Evolutionary conservation across 2,888 invertebrate genomes (phyloP).

Genomic region (Aphrophora alni): DNA sequence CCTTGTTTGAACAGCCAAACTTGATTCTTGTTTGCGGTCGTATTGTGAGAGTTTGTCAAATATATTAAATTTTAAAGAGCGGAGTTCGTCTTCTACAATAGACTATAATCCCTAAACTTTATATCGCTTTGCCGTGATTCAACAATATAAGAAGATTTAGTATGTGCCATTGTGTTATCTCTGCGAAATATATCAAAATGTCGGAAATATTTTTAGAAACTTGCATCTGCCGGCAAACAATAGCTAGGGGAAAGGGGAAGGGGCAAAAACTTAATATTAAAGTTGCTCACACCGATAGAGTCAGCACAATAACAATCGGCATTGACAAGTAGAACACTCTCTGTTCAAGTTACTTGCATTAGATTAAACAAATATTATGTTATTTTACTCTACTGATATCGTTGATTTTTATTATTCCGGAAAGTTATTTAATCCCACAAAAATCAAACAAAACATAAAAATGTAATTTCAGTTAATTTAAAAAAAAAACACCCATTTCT

Average conservation of each 20-base stretch:
- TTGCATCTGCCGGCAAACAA: conserved; percentile 4
- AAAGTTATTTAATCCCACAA: too few relatives aligned
- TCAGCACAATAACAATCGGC: not conserved
- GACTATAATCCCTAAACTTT: conserved; percentile 5
- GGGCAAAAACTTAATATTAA: not conserved
- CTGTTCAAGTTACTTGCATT: not conserved
- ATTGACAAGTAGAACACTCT: not conserved
- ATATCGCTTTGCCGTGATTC: not conserved
- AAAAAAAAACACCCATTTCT: too few relatives aligned
- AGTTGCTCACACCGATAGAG: not conserved
- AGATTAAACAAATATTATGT: too few relatives aligned
- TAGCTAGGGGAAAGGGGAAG: not conserved
- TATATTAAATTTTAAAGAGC: conserved; percentile 9
- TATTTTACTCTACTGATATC: too few relatives aligned
- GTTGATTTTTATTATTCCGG: too few relatives aligned
- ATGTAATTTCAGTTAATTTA: too few relatives aligned
- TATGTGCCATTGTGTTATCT: not conserved
- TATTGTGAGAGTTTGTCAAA: conserved; percentile 9
- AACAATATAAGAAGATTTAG: not conserved
- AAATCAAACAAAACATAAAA: too few relatives aligned
- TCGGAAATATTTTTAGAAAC: conserved; percentile 6
- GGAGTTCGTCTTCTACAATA: not conserved
- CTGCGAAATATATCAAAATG: not conserved
- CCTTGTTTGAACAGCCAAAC: conserved; percentile 2
- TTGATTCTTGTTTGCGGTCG: conserved; percentile 9